Percentiles rank a stretch among this genome's conserved stretches.
Evolutionary conservation across 1,140 invertebrate species (phyloP).

Genomic region (Diabrotica undecimpunctata): DNA sequence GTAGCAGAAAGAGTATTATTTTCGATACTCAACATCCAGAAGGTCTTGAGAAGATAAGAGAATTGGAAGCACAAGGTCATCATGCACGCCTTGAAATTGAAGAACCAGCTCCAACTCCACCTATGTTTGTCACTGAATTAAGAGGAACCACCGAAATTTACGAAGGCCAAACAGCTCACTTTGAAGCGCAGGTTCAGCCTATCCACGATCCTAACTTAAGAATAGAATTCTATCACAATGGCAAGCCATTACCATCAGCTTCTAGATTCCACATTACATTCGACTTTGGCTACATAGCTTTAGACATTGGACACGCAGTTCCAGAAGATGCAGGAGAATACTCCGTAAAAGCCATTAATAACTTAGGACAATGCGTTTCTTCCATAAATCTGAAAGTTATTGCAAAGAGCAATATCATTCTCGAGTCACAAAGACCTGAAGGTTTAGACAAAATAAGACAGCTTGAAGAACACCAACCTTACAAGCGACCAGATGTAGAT

Average conservation of each 20-base stretch:
- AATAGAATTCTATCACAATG: constrained; percentile 89
- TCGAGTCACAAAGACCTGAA: constrained; percentile 92
- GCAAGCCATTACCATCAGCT: constrained; percentile 80
- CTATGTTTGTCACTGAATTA: constrained; percentile 78
- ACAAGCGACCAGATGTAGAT: constrained; percentile 72
- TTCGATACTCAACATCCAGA: constrained; percentile 90
- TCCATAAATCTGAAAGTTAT: constrained; percentile 77
- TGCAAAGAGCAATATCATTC: constrained; percentile 83
- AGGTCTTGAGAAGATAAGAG: constrained; percentile 86
- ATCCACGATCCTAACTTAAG: constrained; percentile 85
- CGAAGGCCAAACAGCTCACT: constrained; percentile 84
- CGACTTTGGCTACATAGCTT: constrained; percentile 91
- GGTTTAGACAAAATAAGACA: constrained; percentile 91
- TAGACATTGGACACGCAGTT: constrained; percentile 86
- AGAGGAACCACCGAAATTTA: constrained; percentile 78
- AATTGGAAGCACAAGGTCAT: constrained; percentile 79
- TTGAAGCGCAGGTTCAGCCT: constrained; percentile 88
- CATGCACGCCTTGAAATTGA: constrained; percentile 75
- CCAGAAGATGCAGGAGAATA: constrained; percentile 94
- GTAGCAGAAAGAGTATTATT: constrained; percentile 76
- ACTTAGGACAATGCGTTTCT: constrained; percentile 80
- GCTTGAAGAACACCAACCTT: constrained; percentile 79
- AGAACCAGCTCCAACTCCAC: constrained; percentile 71
- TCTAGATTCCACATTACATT: constrained; percentile 89
- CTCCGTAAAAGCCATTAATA: constrained; percentile 84